Base-by-base conservation (phyloP, 2,888 invertebrate species). In the Tetramorium bicarinatum region DNA sequence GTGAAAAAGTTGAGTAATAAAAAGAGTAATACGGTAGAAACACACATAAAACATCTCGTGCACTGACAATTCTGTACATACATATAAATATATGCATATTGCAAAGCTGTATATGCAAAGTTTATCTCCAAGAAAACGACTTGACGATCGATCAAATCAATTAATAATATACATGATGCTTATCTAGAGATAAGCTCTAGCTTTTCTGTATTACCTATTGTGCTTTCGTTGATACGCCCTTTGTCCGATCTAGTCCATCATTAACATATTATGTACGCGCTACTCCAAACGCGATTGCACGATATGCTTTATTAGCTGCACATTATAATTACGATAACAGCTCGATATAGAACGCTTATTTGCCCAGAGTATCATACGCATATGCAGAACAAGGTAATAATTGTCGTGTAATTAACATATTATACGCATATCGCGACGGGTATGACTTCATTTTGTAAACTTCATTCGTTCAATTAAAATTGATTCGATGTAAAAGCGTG, bases 401-500 rank as follows among this genome's bases (percentile, higher is more conserved):
- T 80, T 80, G 59, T 80, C 79, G 71, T 80, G 59, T 80, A 80
- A 80, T 80, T 80, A 80, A 80, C 56, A 61, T 80, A 80, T 80
- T 80, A 80, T 71, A 56, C 79, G 71, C 79, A 56, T 59, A 79
- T 79, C 52, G 71, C 59, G 59, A 80, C 47, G 79, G 67, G 59
- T 56, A 79, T 59, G 71, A 80, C 79, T 80, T 80, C 59, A 80
- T 80, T 80, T 80, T 80, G 71, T 41, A 80, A 71, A 80, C 79
- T 80, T 79, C 79, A 79, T 79, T 71, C 47, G 71, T 80, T 80
- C 79, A 80, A 80, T 80, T 80, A 80, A 80, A 80, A 71, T 80
- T 80, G 79, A 80, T 80, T 80, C n/a, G 71, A 71, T 80, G 71
- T 80, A 71, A 80, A 80, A 80, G 79, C 71, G 56, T 49, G 67